Evolutionary conservation across 1,140 invertebrate species (phyloP).

Genomic region (Ceratoteleas bidentatus): DNA sequence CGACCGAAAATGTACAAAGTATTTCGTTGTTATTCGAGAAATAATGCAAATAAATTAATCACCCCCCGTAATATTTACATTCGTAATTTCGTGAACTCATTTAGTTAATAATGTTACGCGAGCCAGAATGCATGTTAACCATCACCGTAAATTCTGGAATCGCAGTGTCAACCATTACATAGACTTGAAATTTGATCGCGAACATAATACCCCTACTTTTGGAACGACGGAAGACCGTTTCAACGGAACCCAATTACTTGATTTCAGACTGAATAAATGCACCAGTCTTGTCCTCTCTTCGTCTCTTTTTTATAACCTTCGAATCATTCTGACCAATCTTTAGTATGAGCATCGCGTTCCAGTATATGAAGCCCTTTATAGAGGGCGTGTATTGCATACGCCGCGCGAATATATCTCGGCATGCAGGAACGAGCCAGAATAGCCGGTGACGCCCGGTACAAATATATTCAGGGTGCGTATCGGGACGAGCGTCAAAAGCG

Average conservation of each 20-base stretch:
- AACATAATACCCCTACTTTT: background rate
- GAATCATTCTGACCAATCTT: constrained; percentile 48
- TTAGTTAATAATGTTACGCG: too few relatives aligned
- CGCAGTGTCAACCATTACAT: too few relatives aligned
- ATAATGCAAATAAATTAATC: too few relatives aligned
- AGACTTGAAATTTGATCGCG: too few relatives aligned
- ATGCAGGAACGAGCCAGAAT: constrained; percentile 42
- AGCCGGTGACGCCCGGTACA: constrained; percentile 54
- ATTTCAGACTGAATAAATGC: constrained; percentile 26
- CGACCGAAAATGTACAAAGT: too few relatives aligned
- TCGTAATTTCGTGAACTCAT: too few relatives aligned
- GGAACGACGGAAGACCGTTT: constrained; percentile 12
- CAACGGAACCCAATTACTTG: constrained; percentile 31
- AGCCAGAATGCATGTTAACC: too few relatives aligned
- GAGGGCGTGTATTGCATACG: constrained; percentile 56
- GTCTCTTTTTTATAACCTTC: constrained; percentile 44
- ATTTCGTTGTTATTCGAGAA: too few relatives aligned
- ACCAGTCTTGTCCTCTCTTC: background rate
- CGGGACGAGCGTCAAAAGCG: constrained; percentile 55
- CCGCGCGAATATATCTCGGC: constrained; percentile 47
- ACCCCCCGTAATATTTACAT: too few relatives aligned
- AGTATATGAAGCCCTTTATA: constrained; percentile 54
- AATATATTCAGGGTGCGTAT: constrained; percentile 65
- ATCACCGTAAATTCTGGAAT: too few relatives aligned
- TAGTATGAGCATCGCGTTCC: constrained; percentile 46